These are phyloP conservation scores for Intellagama lesueurii DNA, from an alignment of 2,797 vertebrate species.

Conservation along the genomic window DNA sequence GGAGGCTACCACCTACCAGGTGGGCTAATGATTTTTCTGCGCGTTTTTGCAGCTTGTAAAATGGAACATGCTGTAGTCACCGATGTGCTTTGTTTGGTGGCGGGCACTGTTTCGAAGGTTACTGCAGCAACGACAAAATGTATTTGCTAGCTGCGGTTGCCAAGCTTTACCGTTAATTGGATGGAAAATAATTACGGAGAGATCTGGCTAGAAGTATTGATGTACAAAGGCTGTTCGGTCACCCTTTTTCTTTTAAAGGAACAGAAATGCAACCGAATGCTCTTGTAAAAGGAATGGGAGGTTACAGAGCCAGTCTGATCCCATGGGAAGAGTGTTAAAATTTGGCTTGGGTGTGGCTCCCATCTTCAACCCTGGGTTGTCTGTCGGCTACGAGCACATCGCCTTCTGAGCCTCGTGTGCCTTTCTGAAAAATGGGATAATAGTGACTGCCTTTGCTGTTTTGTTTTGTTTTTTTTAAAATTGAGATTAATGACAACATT, in stretches of 20 bases:
- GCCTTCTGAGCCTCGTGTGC: background rate
- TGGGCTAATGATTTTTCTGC: background rate
- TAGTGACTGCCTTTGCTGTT: background rate
- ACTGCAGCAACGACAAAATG: background rate
- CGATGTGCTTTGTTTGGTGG: no score
- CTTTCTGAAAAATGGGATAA: slow-evolving; percentile 7
- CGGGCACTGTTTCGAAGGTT: background rate
- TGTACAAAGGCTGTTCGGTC: background rate
- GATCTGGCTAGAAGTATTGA: background rate
- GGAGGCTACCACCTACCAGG: background rate
- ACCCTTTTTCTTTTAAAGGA: background rate
- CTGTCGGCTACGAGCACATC: background rate
- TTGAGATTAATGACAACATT: slow-evolving; percentile 19
- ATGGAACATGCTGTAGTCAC: background rate
- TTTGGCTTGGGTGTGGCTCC: background rate
- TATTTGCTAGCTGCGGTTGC: background rate
- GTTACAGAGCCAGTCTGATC: rapidly evolving
- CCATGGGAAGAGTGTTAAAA: background rate
- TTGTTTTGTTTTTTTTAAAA: background rate
- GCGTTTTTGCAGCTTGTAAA: background rate
- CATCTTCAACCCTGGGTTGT: background rate
- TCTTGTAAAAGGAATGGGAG: background rate
- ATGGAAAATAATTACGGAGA: background rate
- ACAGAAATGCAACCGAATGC: background rate
- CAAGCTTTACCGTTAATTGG: background rate